Percentiles rank a stretch among this genome's conserved stretches.
phyloP scores from a whole-genome alignment of 2,888 invertebrate species.

The Pristionchus fissidentatus region DNA sequence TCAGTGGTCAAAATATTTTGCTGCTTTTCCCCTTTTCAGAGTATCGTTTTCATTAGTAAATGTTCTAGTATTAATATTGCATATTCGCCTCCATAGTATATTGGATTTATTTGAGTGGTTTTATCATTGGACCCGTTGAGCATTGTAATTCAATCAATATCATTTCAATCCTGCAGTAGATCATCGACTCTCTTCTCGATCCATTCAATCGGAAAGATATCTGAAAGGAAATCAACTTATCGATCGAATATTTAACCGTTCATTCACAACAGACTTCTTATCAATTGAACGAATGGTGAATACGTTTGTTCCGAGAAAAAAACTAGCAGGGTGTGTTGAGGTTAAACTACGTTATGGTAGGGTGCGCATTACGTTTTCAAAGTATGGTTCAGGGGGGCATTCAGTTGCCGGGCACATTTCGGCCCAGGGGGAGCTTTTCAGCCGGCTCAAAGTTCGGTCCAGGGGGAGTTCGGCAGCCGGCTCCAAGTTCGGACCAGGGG shows the following conservation, averaged over 20 bases:
- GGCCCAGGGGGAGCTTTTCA: no score
- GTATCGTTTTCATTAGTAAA: neutral
- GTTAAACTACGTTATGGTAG: no score
- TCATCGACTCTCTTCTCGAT: slow-evolving; percentile 36
- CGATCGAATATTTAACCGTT: no score
- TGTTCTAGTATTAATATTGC: no score
- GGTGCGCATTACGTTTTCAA: no score
- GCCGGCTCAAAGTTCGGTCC: no score
- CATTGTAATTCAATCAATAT: neutral
- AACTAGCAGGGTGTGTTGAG: no score
- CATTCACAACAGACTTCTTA: neutral
- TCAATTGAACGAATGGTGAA: neutral
- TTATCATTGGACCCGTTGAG: neutral
- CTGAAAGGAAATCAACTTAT: neutral
- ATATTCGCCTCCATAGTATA: no score
- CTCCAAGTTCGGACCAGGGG: no score
- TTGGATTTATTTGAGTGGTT: neutral
- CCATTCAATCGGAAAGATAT: slow-evolving; percentile 42
- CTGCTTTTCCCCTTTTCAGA: neutral
- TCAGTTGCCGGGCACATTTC: no score
- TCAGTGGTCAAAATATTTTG: slow-evolving; percentile 40
- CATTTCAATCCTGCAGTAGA: slow-evolving; percentile 7
- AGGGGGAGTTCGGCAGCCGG: no score
- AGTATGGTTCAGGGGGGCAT: no score
- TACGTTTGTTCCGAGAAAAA: neutral